phyloP scores from a whole-genome alignment of 1,140 invertebrate species.

The Capitella teleta region DNA sequence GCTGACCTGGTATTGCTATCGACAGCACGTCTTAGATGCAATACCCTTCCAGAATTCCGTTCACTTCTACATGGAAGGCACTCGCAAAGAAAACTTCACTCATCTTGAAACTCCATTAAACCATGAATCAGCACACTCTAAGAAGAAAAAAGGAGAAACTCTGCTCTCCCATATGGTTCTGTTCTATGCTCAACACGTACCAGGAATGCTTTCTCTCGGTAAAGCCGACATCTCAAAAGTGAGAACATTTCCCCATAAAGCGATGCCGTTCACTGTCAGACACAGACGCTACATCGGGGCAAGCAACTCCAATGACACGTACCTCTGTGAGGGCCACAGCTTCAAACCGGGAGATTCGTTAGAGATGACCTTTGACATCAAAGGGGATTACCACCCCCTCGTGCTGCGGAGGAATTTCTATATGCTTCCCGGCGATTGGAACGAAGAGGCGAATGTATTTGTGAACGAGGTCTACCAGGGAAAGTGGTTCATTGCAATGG shows the following conservation, averaged over 20 bases:
- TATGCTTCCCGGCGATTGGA: conserved; percentile 3
- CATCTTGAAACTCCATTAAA: background rate
- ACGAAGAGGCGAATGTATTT: conserved; percentile 1
- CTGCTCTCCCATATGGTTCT: conserved; percentile 4
- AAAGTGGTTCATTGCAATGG: conserved; percentile 9
- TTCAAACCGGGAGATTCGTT: background rate
- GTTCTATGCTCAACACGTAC: conserved; percentile 3
- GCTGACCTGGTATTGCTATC: conserved; percentile 11
- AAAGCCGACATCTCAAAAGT: background rate
- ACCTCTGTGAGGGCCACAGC: background rate
- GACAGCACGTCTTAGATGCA: conserved; percentile 10
- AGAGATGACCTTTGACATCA: background rate
- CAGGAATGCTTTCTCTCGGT: conserved; percentile 3
- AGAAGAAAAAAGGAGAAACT: background rate
- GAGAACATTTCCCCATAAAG: conserved; percentile 5
- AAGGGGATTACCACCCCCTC: background rate
- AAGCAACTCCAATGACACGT: background rate
- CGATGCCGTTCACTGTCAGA: background rate
- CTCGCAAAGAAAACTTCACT: background rate
- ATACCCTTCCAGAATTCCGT: conserved; percentile 10
- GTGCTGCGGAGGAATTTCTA: conserved; percentile 4
- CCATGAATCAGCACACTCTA: background rate
- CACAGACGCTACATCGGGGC: conserved; percentile 2
- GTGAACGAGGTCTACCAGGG: conserved; percentile 6
- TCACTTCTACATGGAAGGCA: conserved; percentile 13